Evolutionary conservation across 2,888 invertebrate genomes (phyloP).

Genomic region (Meta bourneti): DNA sequence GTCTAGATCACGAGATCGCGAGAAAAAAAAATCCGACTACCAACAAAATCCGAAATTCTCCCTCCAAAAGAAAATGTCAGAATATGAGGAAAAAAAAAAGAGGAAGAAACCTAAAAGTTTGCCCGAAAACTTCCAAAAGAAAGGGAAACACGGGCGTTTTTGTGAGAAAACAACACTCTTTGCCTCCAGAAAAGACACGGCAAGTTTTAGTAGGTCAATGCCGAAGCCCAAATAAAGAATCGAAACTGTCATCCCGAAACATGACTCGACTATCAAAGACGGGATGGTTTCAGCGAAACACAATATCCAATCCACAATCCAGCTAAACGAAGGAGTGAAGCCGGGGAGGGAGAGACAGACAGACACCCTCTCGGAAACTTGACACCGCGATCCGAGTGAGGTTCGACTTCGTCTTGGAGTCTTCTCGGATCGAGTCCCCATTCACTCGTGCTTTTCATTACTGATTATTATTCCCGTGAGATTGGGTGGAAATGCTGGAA

Average conservation of each 20-base stretch:
- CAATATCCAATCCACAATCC: background rate
- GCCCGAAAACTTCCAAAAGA: no score
- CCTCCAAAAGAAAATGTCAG: no score
- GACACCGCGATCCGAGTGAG: background rate
- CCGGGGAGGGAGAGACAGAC: no score
- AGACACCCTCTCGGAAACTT: background rate
- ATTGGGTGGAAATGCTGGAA: constrained; percentile 54
- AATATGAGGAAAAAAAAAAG: no score
- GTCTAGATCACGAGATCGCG: no score
- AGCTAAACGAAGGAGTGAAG: background rate
- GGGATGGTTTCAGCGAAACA: no score
- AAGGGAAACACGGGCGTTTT: background rate
- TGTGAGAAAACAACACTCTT: background rate
- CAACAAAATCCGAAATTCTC: no score
- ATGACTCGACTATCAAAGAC: no score
- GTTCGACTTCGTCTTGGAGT: background rate
- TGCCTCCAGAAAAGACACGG: background rate
- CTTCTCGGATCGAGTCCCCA: background rate
- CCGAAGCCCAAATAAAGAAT: background rate
- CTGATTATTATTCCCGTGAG: constrained; percentile 73
- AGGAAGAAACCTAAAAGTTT: no score
- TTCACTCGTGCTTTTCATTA: constrained; percentile 52
- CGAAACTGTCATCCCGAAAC: background rate
- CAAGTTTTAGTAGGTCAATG: background rate
- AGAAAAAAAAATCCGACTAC: no score